phyloP scores from a whole-genome alignment of 2,797 vertebrate species.

The Atherinosoma microstoma region DNA sequence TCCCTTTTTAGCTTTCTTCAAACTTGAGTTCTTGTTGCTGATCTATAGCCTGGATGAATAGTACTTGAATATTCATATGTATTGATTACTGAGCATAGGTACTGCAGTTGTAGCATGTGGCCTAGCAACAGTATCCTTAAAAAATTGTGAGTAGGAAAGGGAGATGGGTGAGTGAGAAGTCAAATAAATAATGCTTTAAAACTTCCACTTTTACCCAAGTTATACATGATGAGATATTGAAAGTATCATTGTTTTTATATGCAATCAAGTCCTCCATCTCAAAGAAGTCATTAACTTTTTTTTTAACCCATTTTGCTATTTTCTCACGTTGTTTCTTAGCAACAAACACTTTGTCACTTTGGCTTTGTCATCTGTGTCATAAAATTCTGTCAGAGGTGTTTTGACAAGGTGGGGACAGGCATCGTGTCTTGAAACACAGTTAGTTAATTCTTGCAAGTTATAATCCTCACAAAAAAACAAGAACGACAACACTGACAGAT shows the following conservation, averaged over 20 bases:
- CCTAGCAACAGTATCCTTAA: no score
- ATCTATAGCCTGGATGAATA: no score
- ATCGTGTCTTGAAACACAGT: slow-evolving; percentile 21
- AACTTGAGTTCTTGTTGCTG: no score
- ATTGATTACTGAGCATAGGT: no score
- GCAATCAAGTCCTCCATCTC: slow-evolving; percentile 30
- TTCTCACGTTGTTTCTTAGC: slow-evolving; percentile 73
- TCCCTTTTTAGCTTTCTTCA: no score
- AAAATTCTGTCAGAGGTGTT: slow-evolving; percentile 43
- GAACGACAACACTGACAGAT: slow-evolving; percentile 3
- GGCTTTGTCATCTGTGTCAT: slow-evolving; percentile 44
- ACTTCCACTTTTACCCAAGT: background rate
- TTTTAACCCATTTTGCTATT: slow-evolving; percentile 37
- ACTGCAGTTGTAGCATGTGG: no score
- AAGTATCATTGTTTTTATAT: slow-evolving; percentile 21
- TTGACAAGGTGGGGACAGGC: slow-evolving; percentile 54
- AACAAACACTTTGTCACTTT: slow-evolving; percentile 66
- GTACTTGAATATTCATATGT: no score
- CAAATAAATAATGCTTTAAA: background rate
- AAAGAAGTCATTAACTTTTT: slow-evolving; percentile 43
- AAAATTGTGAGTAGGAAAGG: no score
- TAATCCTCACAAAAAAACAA: slow-evolving; percentile 38
- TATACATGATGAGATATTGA: background rate
- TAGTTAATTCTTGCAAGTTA: slow-evolving; percentile 46
- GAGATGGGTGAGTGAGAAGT: no score